Evolutionary conservation across 1,140 invertebrate species (phyloP).

Genomic region (Calliopsis andreniformis): DNA sequence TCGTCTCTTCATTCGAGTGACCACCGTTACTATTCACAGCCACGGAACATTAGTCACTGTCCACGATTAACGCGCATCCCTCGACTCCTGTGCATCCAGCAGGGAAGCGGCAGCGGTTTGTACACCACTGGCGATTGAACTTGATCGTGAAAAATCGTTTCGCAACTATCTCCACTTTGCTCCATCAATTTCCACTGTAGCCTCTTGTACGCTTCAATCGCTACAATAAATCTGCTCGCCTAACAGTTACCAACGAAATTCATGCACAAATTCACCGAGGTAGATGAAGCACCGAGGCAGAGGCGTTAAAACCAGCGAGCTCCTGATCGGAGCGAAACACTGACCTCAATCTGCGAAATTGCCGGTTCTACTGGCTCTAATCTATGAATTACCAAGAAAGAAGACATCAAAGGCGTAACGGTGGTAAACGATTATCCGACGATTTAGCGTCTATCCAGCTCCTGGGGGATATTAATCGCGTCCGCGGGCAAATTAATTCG

Average conservation of each 20-base stretch:
- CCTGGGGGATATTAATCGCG: background rate
- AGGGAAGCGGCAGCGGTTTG: constrained; percentile 11
- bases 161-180: constrained; percentile 19
- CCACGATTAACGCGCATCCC: constrained; percentile 64
- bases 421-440: no score
- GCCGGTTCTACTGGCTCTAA: constrained; percentile 10
- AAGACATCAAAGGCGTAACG: constrained; percentile 14
- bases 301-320: background rate
- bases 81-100: constrained; percentile 28
- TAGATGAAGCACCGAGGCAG: background rate
- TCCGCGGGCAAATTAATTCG: background rate
- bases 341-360: constrained; percentile 30
- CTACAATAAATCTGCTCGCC: no score
- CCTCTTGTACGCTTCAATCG: no score
- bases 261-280: no score
- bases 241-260: no score
- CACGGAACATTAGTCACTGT: constrained; percentile 62
- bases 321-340: constrained; percentile 26
- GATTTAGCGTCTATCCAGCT: background rate
- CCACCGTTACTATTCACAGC: constrained; percentile 34
- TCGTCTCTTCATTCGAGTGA: constrained; percentile 53
- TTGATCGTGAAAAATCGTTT: constrained; percentile 63
- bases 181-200: constrained; percentile 17
- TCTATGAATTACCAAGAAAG: constrained; percentile 11
- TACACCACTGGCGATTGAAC: constrained; percentile 56